These are phyloP conservation scores for Rugalucina vietnamica DNA, from an alignment of 2,888 invertebrate species.

Conservation along the genomic window DNA sequence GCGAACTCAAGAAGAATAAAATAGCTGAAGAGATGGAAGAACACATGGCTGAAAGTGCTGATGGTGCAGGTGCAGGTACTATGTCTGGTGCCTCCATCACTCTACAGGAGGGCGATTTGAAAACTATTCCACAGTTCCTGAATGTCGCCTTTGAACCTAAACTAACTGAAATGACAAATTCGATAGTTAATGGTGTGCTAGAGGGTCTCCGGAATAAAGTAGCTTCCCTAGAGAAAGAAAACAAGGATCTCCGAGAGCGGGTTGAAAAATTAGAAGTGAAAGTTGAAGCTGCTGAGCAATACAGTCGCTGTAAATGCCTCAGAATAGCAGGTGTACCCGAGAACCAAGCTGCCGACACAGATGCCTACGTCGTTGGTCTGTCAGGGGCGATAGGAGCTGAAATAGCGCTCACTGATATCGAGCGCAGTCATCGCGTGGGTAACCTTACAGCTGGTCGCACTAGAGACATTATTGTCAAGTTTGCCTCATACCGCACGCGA, in stretches of 20 bases:
- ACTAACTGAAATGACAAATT: background rate
- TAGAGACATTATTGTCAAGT: background rate
- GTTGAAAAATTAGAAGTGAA: too few relatives aligned
- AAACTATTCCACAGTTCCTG: background rate
- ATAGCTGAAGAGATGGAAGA: background rate
- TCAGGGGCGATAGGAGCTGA: too few relatives aligned
- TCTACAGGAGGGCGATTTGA: background rate
- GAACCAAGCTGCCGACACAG: too few relatives aligned
- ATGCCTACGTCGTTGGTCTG: too few relatives aligned
- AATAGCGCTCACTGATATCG: too few relatives aligned
- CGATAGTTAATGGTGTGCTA: background rate
- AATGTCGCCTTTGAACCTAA: background rate
- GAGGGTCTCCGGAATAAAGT: background rate
- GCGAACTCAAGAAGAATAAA: background rate
- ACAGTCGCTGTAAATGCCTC: too few relatives aligned
- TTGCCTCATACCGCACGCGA: background rate
- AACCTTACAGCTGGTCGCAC: background rate
- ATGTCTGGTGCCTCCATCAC: background rate
- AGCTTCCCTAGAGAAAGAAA: background rate
- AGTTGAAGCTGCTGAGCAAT: too few relatives aligned
- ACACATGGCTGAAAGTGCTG: background rate
- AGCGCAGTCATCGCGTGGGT: background rate
- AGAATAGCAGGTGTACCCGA: too few relatives aligned
- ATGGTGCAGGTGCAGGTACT: background rate
- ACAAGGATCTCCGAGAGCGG: background rate